phyloP scores from a whole-genome alignment of 2,888 invertebrate genomes.

The Lymantria dispar region DNA sequence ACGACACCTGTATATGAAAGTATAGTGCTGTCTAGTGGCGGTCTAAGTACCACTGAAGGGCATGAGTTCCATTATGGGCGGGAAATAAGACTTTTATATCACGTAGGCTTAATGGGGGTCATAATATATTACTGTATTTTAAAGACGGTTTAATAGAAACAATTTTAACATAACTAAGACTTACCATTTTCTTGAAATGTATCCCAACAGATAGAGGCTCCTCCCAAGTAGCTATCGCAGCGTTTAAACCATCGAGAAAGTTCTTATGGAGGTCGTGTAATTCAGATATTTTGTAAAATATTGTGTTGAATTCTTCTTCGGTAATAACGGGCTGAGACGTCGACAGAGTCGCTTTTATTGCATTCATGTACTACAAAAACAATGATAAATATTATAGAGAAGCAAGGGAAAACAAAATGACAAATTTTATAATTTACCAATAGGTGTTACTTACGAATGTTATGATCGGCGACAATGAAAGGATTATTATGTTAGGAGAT shows the following conservation, averaged over 20 bases:
- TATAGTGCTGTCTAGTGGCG: too few relatives aligned
- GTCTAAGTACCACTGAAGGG: too few relatives aligned
- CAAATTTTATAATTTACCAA: too few relatives aligned
- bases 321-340: conserved; percentile 95
- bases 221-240: conserved; percentile 87
- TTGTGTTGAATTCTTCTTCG: conserved; percentile 93
- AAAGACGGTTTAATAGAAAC: background rate
- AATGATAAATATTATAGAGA: background rate
- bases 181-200: conserved; percentile 92
- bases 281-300: conserved; percentile 96
- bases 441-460: too few relatives aligned
- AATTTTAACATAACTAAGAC: conserved; percentile 10
- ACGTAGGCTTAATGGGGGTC: too few relatives aligned
- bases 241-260: conserved; percentile 90
- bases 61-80: too few relatives aligned
- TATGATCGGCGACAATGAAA: too few relatives aligned
- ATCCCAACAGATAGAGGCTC: conserved; percentile 90
- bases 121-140: background rate
- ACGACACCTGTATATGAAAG: too few relatives aligned
- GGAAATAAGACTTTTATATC: too few relatives aligned
- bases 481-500: too few relatives aligned
- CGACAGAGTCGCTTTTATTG: conserved; percentile 92
- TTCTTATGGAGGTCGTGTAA: conserved; percentile 91
- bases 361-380: conserved; percentile 91
- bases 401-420: too few relatives aligned